Conservation (phyloP, 1,140 invertebrate species). For the Trichoplusia ni region DNA sequence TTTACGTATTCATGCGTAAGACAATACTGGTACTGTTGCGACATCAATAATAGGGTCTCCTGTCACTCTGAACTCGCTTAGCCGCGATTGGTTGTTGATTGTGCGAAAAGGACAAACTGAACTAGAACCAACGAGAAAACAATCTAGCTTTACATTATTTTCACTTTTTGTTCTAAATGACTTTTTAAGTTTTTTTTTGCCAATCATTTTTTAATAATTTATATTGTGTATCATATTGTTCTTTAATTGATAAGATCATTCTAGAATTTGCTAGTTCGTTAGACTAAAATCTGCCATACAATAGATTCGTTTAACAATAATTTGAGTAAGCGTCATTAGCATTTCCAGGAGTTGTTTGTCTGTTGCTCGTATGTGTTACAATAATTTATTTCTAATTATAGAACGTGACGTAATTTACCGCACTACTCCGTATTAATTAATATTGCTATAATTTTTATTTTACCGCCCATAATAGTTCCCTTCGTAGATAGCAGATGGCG, state of each 20-base stretch:
- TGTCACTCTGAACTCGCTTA: conserved; percentile 5
- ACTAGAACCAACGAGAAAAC: conserved; percentile 1
- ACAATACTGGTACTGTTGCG: conserved; percentile 9
- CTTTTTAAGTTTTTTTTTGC: not conserved
- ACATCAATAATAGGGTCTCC: conserved; percentile 22
- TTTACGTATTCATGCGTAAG: not conserved
- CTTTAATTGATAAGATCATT: not conserved
- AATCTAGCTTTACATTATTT: not conserved
- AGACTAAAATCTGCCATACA: not conserved
- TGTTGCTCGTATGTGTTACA: not conserved
- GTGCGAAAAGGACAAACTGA: conserved; percentile 28
- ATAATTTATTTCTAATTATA: conserved; percentile 17
- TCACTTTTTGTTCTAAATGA: not conserved
- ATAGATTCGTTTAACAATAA: not conserved
- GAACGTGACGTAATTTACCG: not conserved
- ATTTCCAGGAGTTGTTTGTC: conserved; percentile 13
- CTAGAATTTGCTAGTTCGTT: not conserved
- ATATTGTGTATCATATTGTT: not conserved
- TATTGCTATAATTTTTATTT: conserved; percentile 8
- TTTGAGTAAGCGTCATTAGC: not conserved
- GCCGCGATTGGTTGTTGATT: conserved; percentile 21
- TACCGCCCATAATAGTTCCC: conserved; percentile 17
- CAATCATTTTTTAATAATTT: not conserved
- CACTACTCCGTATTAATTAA: not conserved
- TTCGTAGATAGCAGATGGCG: conserved; percentile 41